Evolutionary conservation across 35 echinoderm and acorn worm species (phyloP).

Genomic region (Ophiothrix spiculata): DNA sequence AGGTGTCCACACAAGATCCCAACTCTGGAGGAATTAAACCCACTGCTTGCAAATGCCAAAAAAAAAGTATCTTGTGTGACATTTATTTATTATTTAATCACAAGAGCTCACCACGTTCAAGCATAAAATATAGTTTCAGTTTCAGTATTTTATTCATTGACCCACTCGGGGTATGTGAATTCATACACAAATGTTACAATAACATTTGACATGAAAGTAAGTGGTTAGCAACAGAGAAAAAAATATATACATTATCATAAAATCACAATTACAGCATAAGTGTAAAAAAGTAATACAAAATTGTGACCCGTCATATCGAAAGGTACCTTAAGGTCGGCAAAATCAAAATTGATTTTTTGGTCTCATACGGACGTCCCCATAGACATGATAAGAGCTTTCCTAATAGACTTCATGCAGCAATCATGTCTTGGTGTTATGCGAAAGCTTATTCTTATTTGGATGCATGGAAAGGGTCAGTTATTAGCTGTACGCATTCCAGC

Average conservation of each 20-base stretch:
- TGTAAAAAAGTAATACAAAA: too few species aligned
- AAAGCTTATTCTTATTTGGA: slow-evolving; percentile 58
- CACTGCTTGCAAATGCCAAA: not conserved
- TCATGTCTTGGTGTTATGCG: slow-evolving; percentile 52
- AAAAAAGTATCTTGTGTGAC: slow-evolving; percentile 10
- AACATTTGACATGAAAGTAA: too few species aligned
- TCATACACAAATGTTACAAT: too few species aligned
- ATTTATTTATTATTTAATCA: slow-evolving; percentile 36
- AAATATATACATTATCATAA: too few species aligned
- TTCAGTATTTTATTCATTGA: too few species aligned
- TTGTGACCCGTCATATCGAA: too few species aligned
- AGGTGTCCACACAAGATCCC: slow-evolving; percentile 52
- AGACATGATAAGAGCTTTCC: slow-evolving; percentile 46
- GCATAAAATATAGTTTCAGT: too few species aligned
- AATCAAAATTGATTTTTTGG: too few species aligned
- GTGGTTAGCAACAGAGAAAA: too few species aligned
- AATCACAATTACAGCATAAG: too few species aligned
- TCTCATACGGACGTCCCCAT: slow-evolving; percentile 35
- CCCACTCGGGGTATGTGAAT: too few species aligned
- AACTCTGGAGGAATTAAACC: slow-evolving; percentile 43
- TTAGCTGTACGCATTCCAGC: slow-evolving; percentile 3
- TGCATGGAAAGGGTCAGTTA: slow-evolving; percentile 46
- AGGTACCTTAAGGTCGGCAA: too few species aligned
- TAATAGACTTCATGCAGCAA: slow-evolving; percentile 66
- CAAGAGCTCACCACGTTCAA: slow-evolving; percentile 70